Conservation (phyloP, 2,797 vertebrate genomes). For the Pangasius mekongensis region DNA sequence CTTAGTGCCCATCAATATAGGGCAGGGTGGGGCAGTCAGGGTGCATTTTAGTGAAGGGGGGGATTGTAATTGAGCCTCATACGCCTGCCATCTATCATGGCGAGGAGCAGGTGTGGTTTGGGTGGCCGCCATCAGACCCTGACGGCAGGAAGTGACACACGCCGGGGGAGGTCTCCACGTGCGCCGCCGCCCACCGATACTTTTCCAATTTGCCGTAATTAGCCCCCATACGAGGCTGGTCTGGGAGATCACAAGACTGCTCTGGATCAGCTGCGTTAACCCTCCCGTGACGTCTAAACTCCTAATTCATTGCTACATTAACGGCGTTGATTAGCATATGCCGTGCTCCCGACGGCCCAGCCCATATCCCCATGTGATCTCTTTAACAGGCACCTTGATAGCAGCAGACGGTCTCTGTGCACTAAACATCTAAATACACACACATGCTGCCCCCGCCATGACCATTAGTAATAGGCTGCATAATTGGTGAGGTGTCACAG, state of each 20-base stretch:
- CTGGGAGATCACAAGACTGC: constrained; percentile 67
- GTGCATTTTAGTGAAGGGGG: constrained; percentile 48
- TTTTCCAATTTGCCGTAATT: constrained; percentile 83
- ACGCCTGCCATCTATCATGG: constrained; percentile 55
- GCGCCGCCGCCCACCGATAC: constrained; percentile 65
- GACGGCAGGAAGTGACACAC: constrained; percentile 49
- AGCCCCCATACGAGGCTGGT: constrained; percentile 76
- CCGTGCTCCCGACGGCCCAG: constrained; percentile 46
- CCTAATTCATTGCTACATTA: constrained; percentile 86
- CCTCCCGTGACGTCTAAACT: constrained; percentile 83
- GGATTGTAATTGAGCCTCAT: constrained; percentile 57
- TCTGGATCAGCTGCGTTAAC: constrained; percentile 82
- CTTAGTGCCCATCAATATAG: constrained; percentile 72
- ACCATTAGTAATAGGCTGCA: constrained; percentile 47
- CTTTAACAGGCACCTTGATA: constrained; percentile 65
- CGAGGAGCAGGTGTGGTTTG: constrained; percentile 59
- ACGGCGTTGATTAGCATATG: constrained; percentile 81
- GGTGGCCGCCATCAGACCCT: constrained; percentile 57
- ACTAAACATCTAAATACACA: constrained; percentile 48
- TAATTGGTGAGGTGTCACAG: constrained; percentile 60
- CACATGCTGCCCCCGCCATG: constrained; percentile 34
- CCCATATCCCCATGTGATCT: constrained; percentile 67
- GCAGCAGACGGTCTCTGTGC: constrained; percentile 47
- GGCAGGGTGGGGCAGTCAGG: constrained; percentile 19
- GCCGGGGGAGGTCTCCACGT: constrained; percentile 55